Evolutionary conservation across 2,888 invertebrate genomes (phyloP).

Genomic region (Lasius fuliginosus): DNA sequence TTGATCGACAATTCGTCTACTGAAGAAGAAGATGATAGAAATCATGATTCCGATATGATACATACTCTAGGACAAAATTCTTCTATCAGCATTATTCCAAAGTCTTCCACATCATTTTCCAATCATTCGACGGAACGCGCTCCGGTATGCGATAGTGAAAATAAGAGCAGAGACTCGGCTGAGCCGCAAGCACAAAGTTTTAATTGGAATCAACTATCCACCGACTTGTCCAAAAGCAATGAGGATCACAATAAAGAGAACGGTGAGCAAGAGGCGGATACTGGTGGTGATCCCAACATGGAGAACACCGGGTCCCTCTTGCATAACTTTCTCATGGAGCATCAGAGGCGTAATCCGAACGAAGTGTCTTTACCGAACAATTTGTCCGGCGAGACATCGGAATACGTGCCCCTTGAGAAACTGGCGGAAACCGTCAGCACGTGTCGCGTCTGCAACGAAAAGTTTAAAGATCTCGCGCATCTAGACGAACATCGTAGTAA

Average conservation of each 20-base stretch:
- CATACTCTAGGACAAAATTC: constrained; percentile 75
- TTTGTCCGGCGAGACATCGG: constrained; percentile 85
- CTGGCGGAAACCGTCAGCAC: constrained; percentile 88
- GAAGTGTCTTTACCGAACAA: constrained; percentile 77
- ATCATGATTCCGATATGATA: constrained; percentile 74
- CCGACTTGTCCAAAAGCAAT: constrained; percentile 73
- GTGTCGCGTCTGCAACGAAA: constrained; percentile 89
- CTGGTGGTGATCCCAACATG: constrained; percentile 71
- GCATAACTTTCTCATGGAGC: constrained; percentile 83
- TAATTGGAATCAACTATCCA: constrained; percentile 80
- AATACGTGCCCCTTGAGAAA: constrained; percentile 90
- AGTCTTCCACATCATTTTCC: constrained; percentile 73
- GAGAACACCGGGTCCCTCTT: constrained; percentile 80
- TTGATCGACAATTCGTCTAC: constrained; percentile 76
- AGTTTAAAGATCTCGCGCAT: constrained; percentile 88
- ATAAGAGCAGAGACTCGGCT: constrained; percentile 67
- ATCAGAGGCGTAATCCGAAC: constrained; percentile 79
- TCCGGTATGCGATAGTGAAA: constrained; percentile 55
- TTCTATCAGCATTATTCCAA: constrained; percentile 75
- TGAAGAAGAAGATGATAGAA: constrained; percentile 72
- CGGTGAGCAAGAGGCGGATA: constrained; percentile 69
- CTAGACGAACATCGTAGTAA: constrained; percentile 88
- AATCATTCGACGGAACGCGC: constrained; percentile 65
- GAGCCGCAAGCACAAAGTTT: constrained; percentile 71
- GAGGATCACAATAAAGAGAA: constrained; percentile 72